Evolutionary conservation across 2,113 vertebrate species (phyloP).

Genomic region (Ovibos moschatus): DNA sequence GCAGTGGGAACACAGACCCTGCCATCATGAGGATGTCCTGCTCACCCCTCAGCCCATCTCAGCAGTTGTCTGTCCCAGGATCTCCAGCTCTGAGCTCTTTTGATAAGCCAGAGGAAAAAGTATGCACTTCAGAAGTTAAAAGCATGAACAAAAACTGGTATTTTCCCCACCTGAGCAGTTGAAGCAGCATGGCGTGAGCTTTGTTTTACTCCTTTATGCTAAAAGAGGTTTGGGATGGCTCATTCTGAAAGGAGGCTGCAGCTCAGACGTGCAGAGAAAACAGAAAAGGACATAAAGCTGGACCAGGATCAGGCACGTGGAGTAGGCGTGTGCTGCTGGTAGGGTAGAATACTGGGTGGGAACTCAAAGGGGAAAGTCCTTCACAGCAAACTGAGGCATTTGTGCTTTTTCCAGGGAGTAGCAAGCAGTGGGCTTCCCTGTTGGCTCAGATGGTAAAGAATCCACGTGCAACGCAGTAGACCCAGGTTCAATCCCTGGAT

Average conservation of each 20-base stretch:
- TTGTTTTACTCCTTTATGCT: background rate
- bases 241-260: background rate
- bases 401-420: background rate
- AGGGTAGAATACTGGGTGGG: background rate
- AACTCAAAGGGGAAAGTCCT: background rate
- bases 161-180: background rate
- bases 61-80: background rate
- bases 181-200: background rate
- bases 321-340: accelerated
- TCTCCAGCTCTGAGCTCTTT: background rate
- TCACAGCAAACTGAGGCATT: accelerated
- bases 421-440: background rate
- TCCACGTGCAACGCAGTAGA: background rate
- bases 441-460: background rate
- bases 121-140: background rate
- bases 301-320: accelerated
- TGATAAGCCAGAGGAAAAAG: background rate
- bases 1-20: background rate
- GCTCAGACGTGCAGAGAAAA: background rate
- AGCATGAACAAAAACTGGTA: background rate
- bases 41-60: background rate
- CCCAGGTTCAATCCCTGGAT: background rate
- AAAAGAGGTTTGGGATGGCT: background rate
- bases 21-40: background rate
- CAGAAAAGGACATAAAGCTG: background rate